Percentiles rank a stretch among this genome's conserved stretches.
phyloP scores from a whole-genome alignment of 1,140 invertebrate genomes.

The Temnothorax nylanderi region DNA sequence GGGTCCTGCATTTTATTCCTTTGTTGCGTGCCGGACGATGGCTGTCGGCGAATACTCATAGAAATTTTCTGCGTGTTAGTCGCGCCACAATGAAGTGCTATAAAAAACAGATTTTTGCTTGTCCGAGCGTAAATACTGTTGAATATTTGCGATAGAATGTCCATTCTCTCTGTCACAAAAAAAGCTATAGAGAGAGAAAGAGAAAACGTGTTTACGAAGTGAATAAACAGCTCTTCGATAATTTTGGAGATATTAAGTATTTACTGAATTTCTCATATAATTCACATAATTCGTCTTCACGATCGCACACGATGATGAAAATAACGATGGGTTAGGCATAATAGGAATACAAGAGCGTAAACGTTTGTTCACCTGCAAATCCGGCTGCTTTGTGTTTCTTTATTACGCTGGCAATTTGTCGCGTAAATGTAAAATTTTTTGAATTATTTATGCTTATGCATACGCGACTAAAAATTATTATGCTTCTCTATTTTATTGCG shows the following conservation, averaged over 20 bases:
- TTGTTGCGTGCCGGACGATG: conserved; percentile 46
- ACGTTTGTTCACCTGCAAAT: neutral
- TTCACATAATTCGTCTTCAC: conserved; percentile 18
- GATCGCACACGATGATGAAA: conserved; percentile 13
- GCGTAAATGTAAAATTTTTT: neutral
- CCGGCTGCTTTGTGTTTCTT: neutral
- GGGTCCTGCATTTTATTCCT: conserved; percentile 23
- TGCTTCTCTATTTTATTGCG: conserved; percentile 16
- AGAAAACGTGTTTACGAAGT: neutral
- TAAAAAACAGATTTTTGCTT: conserved; percentile 63
- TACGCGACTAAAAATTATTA: conserved; percentile 11
- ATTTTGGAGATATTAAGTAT: conserved; percentile 15
- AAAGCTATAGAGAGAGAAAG: neutral
- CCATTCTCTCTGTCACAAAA: neutral
- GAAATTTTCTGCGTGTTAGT: conserved; percentile 57
- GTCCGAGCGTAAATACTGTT: conserved; percentile 44
- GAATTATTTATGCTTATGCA: conserved; percentile 42
- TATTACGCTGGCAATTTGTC: neutral
- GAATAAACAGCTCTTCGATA: conserved; percentile 26
- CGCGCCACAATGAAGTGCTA: conserved; percentile 14
- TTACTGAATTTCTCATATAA: conserved; percentile 2
- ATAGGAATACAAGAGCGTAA: too few relatives aligned
- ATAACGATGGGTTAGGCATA: neutral
- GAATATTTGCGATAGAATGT: conserved; percentile 39
- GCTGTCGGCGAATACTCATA: conserved; percentile 36